These are phyloP conservation scores for Zaprionus davidi DNA, from an alignment of 1,140 invertebrate species.

Conservation along the genomic window DNA sequence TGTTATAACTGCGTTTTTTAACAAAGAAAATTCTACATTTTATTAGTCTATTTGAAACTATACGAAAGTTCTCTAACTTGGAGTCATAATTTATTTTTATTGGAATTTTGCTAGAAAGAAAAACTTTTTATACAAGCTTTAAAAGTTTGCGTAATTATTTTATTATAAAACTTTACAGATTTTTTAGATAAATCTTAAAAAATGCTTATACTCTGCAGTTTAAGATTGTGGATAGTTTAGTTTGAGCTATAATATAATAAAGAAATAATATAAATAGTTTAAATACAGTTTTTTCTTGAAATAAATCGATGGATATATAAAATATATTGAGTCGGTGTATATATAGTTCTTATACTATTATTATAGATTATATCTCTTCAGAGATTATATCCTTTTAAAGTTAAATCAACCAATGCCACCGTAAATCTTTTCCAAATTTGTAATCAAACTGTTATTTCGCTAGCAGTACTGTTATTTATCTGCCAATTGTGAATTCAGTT, in stretches of 20 bases:
- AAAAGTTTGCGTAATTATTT: conserved; percentile 1
- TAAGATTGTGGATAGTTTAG: background rate
- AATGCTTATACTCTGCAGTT: background rate
- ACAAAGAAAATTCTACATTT: background rate
- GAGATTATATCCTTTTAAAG: no score
- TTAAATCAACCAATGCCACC: background rate
- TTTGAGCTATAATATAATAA: background rate
- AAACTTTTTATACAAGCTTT: background rate
- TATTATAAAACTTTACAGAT: conserved; percentile 4
- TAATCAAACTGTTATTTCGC: background rate
- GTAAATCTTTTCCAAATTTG: background rate
- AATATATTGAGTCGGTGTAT: no score
- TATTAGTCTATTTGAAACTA: background rate
- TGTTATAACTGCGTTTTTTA: conserved; percentile 7
- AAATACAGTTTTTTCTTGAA: no score
- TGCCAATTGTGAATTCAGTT: background rate
- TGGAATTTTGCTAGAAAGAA: background rate
- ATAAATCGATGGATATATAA: no score
- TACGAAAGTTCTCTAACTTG: conserved; percentile 15
- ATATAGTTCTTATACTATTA: no score
- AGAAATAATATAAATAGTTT: no score
- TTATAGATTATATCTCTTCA: no score
- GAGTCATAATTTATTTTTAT: conserved; percentile 4
- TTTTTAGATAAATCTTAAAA: background rate
- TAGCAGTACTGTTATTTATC: background rate